phyloP scores from a whole-genome alignment of 2,113 vertebrate species.

The Daboia siamensis region DNA sequence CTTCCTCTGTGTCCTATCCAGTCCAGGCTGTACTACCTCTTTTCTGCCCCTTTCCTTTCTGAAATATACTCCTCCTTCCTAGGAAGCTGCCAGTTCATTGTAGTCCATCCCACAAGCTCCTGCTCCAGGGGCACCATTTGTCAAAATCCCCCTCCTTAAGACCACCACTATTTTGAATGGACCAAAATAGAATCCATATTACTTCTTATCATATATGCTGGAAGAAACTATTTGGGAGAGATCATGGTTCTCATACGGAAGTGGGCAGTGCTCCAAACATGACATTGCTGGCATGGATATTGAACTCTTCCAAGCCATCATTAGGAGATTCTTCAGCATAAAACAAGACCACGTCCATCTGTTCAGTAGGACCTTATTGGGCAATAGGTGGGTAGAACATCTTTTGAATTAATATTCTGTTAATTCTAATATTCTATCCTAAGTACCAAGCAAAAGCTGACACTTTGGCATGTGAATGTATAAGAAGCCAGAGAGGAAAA shows the following conservation, averaged over 20 bases:
- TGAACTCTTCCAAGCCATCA: neutral
- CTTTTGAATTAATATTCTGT: neutral
- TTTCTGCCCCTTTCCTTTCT: neutral
- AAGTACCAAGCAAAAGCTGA: neutral
- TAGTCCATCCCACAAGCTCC: neutral
- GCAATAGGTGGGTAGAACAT: neutral
- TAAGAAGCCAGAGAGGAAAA: neutral
- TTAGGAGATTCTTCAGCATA: neutral
- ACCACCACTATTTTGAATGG: neutral
- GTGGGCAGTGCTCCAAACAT: neutral
- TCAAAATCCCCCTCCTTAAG: neutral
- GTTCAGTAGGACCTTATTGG: neutral
- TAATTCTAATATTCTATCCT: neutral
- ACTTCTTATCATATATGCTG: neutral
- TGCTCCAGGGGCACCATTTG: neutral
- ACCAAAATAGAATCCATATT: neutral
- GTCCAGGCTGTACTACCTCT: neutral
- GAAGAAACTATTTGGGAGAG: neutral
- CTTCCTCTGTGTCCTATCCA: neutral
- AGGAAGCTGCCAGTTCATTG: neutral
- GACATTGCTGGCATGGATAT: neutral
- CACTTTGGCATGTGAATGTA: neutral
- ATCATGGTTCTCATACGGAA: neutral
- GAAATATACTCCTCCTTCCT: neutral
- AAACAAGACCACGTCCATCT: neutral